phyloP scores from a whole-genome alignment of 2,113 vertebrate genomes.

The Mugil cephalus region DNA sequence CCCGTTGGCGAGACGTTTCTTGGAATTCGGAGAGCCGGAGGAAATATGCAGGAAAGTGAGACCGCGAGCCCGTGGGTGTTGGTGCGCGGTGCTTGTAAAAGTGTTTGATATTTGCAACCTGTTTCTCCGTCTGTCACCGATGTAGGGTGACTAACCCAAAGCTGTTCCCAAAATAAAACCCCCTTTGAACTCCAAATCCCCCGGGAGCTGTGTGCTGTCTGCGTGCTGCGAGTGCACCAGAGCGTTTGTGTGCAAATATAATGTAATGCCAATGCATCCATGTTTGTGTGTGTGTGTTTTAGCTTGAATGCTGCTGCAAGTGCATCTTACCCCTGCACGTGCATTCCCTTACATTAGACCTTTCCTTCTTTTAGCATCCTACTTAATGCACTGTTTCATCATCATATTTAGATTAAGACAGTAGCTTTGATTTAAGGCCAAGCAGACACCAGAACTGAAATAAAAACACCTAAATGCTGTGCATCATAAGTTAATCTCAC shows the following conservation, averaged over 20 bases:
- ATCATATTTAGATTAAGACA: constrained; percentile 16
- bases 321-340: neutral
- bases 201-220: constrained; percentile 23
- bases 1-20: constrained; percentile 40
- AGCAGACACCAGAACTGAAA: neutral
- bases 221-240: neutral
- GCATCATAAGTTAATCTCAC: neutral
- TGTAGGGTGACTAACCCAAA: constrained; percentile 68
- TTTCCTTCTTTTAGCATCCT: constrained; percentile 32
- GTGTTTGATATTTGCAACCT: constrained; percentile 75
- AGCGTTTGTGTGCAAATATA: neutral
- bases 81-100: constrained; percentile 26
- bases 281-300: constrained; percentile 16
- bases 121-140: constrained; percentile 73
- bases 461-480: neutral
- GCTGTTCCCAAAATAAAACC: constrained; percentile 72
- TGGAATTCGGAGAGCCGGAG: constrained; percentile 39
- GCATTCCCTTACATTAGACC: constrained; percentile 14
- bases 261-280: neutral
- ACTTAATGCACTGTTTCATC: constrained; percentile 15
- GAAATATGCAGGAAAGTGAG: constrained; percentile 25
- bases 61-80: constrained; percentile 12
- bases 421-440: neutral
- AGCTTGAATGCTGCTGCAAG: no score
- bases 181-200: constrained; percentile 73